Percentiles rank a stretch among this genome's conserved stretches.
Evolutionary conservation across 2,797 vertebrate genomes (phyloP).

Genomic region (Rousettus madagascariensis): DNA sequence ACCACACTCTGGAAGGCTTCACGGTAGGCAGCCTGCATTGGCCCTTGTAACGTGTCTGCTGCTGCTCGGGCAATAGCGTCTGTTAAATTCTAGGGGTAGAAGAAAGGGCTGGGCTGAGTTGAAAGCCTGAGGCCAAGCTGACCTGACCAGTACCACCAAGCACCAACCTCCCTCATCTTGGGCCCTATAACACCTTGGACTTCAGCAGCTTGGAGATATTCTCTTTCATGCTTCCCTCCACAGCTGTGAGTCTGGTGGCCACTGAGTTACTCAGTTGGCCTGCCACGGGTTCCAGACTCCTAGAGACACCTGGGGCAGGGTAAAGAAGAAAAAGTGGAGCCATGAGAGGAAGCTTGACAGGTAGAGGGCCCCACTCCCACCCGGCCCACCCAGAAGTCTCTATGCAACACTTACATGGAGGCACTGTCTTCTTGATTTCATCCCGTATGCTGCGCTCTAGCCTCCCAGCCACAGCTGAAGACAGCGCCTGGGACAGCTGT

Average conservation of each 20-base stretch:
- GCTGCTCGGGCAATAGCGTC: conserved; percentile 94
- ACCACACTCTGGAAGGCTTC: conserved; percentile 95
- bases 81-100: conserved; percentile 90
- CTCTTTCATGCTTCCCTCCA: conserved; percentile 94
- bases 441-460: conserved; percentile 96
- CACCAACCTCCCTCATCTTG: background rate
- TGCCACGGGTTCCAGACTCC: conserved; percentile 93
- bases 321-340: background rate
- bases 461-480: conserved; percentile 89
- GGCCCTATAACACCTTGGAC: conserved; percentile 90
- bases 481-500: conserved; percentile 92
- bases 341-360: background rate
- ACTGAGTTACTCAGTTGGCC: conserved; percentile 92
- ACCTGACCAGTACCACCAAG: background rate
- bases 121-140: conserved; percentile 14
- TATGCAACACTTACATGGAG: conserved; percentile 89
- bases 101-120: background rate
- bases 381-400: background rate
- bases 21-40: conserved; percentile 95
- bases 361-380: background rate
- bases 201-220: conserved; percentile 95
- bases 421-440: conserved; percentile 96
- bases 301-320: conserved; percentile 90
- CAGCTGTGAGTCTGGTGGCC: conserved; percentile 91
- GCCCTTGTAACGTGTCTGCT: conserved; percentile 94